Conservation (phyloP, 2,888 invertebrate genomes). For the Abrostola triplasia region DNA sequence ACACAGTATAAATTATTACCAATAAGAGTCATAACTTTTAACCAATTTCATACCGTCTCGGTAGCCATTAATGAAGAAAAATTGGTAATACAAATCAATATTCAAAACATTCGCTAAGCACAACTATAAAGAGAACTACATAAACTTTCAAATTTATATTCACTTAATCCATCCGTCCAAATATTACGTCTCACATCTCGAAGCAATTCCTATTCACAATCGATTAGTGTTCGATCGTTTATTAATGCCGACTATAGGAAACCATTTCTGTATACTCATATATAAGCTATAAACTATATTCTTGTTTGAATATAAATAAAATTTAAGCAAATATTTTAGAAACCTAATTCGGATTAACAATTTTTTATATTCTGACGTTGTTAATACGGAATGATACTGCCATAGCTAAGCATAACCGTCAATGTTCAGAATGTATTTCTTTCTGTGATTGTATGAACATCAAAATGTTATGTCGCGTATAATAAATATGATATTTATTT, state of each 20-base stretch:
- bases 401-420: slow-evolving; percentile 34
- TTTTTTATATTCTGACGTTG: slow-evolving; percentile 52
- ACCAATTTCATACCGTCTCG: slow-evolving; percentile 55
- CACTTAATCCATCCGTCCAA: slow-evolving; percentile 69
- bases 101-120: slow-evolving; percentile 64
- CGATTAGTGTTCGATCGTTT: slow-evolving; percentile 73
- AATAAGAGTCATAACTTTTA: slow-evolving; percentile 59
- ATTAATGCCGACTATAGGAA: slow-evolving; percentile 65
- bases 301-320: slow-evolving; percentile 75
- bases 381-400: slow-evolving; percentile 45
- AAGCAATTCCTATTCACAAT: slow-evolving; percentile 78
- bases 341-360: slow-evolving; percentile 58
- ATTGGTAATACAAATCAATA: slow-evolving; percentile 73
- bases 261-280: slow-evolving; percentile 68
- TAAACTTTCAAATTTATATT: slow-evolving; percentile 71
- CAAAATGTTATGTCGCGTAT: slow-evolving; percentile 37
- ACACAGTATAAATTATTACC: slow-evolving; percentile 58
- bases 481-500: slow-evolving; percentile 42
- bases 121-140: slow-evolving; percentile 66
- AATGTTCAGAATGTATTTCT: slow-evolving; percentile 25
- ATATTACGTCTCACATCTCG: slow-evolving; percentile 68
- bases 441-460: slow-evolving; percentile 38
- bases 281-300: slow-evolving; percentile 70
- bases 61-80: slow-evolving; percentile 71
- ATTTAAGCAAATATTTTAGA: slow-evolving; percentile 72